Base-by-base conservation (phyloP, 1,140 invertebrate genomes). In the Drosophila miranda region DNA sequence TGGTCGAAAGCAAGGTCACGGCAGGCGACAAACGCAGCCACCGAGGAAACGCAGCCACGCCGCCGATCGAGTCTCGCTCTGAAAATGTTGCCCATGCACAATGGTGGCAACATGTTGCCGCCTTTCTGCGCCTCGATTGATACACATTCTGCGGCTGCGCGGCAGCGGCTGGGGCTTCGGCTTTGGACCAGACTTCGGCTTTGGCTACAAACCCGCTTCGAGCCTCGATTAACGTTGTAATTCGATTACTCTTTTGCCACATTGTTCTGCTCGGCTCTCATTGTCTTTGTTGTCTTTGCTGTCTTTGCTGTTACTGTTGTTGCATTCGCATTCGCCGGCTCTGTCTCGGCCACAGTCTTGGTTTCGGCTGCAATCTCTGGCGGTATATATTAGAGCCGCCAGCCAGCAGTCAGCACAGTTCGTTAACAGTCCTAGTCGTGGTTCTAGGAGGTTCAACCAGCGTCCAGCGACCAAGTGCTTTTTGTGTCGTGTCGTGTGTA, bases 351-450 rank as follows among this genome's bases (percentile, higher is more conserved):
- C 57, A 43, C 61, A 61, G 75, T 59, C 50, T 55, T 62, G 43
- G 64, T 1, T 30, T 30, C 52, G 52, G 59, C 56, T 42, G 55
- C 58, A 13, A 63, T 77, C 69, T 81, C 69, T 23, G 58, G 58
- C 46, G 82, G 81, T 90, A 90, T 90, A 90, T 90, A 90, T 90
- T 90, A 71, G 71, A 81, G 87, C 73, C 50, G 49, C 64, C 71
- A 74, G 69, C 71, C 59, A 57, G 45, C 75, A 83, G 76, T 63
- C 80, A 89, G 89, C 89, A 90, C 89, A 90, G 89, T 90, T 90
- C 75, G 89, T 90, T 90, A 90, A 90, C 89, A 90, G 89, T 90
- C 89, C 89, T 90, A 90, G 89, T 90, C 89, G 83, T 71, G 83
- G 83, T 90, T 90, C 89, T 90, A 90, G 89, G 89, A 90, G 89